Percentiles rank a stretch among this genome's conserved stretches.
These are phyloP conservation scores for Mastacembelus armatus DNA, from an alignment of 2,797 vertebrate genomes.

Conservation along the genomic window DNA sequence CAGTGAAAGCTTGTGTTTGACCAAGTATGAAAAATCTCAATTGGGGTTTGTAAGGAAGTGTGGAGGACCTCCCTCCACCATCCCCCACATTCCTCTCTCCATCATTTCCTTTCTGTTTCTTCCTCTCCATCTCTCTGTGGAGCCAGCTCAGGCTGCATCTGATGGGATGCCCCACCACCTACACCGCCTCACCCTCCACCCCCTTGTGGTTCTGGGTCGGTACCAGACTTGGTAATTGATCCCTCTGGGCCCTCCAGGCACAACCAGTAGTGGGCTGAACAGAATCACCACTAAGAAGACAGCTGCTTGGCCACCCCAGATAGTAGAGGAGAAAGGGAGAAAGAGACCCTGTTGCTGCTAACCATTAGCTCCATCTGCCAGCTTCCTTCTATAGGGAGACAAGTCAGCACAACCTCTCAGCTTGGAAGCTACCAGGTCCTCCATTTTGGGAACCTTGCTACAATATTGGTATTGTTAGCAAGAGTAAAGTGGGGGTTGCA, in stretches of 20 bases:
- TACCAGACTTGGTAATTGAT: slow-evolving; percentile 83
- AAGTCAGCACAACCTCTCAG: slow-evolving; percentile 67
- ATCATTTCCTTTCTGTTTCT: slow-evolving; percentile 25
- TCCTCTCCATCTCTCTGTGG: slow-evolving; percentile 50
- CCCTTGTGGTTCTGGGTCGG: slow-evolving; percentile 57
- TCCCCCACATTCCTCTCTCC: neutral
- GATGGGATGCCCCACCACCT: slow-evolving; percentile 48
- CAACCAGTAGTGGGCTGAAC: slow-evolving; percentile 74
- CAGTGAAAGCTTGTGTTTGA: slow-evolving; percentile 44
- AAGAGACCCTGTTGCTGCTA: slow-evolving; percentile 65
- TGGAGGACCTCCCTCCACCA: slow-evolving; percentile 4
- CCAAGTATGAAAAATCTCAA: slow-evolving; percentile 50
- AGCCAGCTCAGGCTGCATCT: slow-evolving; percentile 35
- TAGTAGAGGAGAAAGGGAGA: slow-evolving; percentile 43
- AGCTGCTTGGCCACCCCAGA: slow-evolving; percentile 74
- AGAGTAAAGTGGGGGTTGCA: neutral
- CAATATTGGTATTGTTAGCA: slow-evolving; percentile 21
- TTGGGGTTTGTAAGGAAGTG: slow-evolving; percentile 42
- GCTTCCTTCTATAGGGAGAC: slow-evolving; percentile 51
- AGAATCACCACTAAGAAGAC: slow-evolving; percentile 77
- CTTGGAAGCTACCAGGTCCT: slow-evolving; percentile 40
- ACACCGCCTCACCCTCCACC: neutral
- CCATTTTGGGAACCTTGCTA: slow-evolving; percentile 51
- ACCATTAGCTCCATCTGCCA: slow-evolving; percentile 71
- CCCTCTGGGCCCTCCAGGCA: slow-evolving; percentile 79